phyloP scores from a whole-genome alignment of 2,888 invertebrate species.

The Tetragonula carbonaria region DNA sequence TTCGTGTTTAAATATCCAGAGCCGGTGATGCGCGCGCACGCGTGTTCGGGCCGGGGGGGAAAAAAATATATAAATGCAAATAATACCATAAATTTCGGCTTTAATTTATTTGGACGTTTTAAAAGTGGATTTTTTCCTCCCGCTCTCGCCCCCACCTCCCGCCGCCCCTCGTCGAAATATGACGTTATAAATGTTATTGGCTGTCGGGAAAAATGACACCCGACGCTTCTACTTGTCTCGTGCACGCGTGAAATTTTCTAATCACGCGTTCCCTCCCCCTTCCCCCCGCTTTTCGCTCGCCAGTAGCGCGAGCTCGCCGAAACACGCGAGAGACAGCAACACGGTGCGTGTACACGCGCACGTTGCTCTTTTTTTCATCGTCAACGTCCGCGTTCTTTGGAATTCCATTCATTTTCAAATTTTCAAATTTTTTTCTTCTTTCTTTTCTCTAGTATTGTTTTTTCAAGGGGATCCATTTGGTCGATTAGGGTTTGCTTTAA shows the following conservation, averaged over 20 bases:
- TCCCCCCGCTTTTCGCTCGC: neutral
- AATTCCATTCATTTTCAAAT: too few species aligned
- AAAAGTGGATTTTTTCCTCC: constrained; percentile 43
- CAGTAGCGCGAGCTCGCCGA: neutral
- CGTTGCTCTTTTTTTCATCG: too few species aligned
- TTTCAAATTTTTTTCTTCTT: too few species aligned
- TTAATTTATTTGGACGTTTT: constrained; percentile 58
- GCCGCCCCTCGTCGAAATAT: constrained; percentile 13
- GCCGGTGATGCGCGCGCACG: neutral
- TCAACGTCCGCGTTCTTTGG: too few species aligned
- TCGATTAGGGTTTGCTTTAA: too few species aligned
- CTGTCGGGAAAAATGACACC: constrained; percentile 31
- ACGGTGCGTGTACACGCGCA: too few species aligned
- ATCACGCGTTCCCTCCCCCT: neutral
- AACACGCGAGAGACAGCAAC: too few species aligned
- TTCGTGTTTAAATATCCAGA: constrained; percentile 51
- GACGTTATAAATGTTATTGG: constrained; percentile 57
- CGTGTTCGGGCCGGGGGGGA: neutral
- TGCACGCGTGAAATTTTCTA: constrained; percentile 37
- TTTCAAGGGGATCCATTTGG: too few species aligned
- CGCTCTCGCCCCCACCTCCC: too few species aligned
- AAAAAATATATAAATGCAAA: constrained; percentile 53
- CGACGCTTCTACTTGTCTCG: constrained; percentile 1
- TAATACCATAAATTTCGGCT: constrained; percentile 55
- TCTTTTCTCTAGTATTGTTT: too few species aligned